Evolutionary conservation across 2,797 vertebrate genomes (phyloP), one percentile per base, ranked within the genome.

Genomic region (Synanceia verrucosa): DNA sequence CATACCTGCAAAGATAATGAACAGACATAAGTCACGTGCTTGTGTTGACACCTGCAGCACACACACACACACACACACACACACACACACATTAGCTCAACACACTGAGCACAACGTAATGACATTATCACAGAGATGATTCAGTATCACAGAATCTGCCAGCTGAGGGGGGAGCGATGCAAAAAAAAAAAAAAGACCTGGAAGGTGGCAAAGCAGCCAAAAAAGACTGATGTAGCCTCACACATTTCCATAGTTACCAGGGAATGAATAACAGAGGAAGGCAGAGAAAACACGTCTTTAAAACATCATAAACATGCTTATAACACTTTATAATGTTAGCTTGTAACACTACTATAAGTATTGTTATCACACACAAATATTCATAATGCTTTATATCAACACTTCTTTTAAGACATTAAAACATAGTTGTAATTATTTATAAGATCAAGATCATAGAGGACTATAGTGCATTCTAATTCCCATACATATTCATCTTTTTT

Each of bases 1-100:
- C 96, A 60, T 98, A 99, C 97, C 98, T 99, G 92, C 26, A 64
- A n/a, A 28, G 8, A 61, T 1, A 59, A 5, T 44, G 41, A 71
- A 28, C 58, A 64, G 18, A 53, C 8, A 18, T 13, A 28, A 12
- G 19, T 6, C 55, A 52, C 50, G 16, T 18, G 13, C 43, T 24
- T 26, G 41, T 66, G 47, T 55, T 48, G 28, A 69, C 39, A 58
- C 29, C 37, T 2, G 31, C 39, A n/a, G 23, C 9, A 39, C 56
- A 51, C 4, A 18, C 12, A 29, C 4, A 24, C n/a, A 41, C n/a
- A 57, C 9, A 33, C 0, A 28, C 12, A 52, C 57, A 57, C 8
- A n/a, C 34, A 39, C 0, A 4, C 8, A 28, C 19, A 52, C 75
- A 53, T 76, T 33, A 29, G 55, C 31, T 77, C 52, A 57, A 13